Evolutionary conservation across 2,888 invertebrate genomes (phyloP).

Genomic region (Mycalesis mineus): DNA sequence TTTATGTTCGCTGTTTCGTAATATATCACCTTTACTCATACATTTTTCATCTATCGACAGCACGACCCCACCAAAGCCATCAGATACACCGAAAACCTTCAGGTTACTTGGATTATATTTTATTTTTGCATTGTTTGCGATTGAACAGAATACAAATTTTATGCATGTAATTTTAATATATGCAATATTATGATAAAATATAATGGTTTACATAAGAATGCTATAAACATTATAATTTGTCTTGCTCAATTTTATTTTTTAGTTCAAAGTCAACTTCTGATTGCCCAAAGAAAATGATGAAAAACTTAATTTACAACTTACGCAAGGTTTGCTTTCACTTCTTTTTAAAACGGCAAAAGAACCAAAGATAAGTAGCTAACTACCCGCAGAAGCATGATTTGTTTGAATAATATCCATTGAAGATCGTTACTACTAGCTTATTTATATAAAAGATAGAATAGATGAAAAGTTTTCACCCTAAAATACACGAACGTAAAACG

Average conservation of each 20-base stretch:
- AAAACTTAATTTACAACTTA: conserved; percentile 6
- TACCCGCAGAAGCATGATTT: conserved; percentile 9
- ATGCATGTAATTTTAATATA: conserved; percentile 14
- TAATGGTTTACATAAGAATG: background rate
- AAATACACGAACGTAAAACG: background rate
- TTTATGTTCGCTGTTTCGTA: conserved; percentile 38
- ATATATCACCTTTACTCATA: conserved; percentile 42
- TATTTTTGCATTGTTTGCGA: conserved; percentile 25
- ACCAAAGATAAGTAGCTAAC: conserved; percentile 1
- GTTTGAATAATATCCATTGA: background rate
- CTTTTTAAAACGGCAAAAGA: conserved; percentile 8
- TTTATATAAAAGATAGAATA: background rate
- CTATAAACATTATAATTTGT: conserved; percentile 1
- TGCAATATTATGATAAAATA: conserved; percentile 4
- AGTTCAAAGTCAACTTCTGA: conserved; percentile 12
- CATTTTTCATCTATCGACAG: conserved; percentile 72
- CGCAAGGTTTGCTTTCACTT: conserved; percentile 14
- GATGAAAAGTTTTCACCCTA: background rate
- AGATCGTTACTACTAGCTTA: conserved; percentile 1
- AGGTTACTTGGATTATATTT: conserved; percentile 58
- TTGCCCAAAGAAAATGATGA: conserved; percentile 14
- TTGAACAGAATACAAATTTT: background rate
- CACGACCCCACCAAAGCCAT: conserved; percentile 76
- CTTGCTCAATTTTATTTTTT: conserved; percentile 13
- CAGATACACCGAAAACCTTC: conserved; percentile 76